Evolutionary conservation across 2,797 vertebrate genomes (phyloP).

Genomic region (Periparus ater): DNA sequence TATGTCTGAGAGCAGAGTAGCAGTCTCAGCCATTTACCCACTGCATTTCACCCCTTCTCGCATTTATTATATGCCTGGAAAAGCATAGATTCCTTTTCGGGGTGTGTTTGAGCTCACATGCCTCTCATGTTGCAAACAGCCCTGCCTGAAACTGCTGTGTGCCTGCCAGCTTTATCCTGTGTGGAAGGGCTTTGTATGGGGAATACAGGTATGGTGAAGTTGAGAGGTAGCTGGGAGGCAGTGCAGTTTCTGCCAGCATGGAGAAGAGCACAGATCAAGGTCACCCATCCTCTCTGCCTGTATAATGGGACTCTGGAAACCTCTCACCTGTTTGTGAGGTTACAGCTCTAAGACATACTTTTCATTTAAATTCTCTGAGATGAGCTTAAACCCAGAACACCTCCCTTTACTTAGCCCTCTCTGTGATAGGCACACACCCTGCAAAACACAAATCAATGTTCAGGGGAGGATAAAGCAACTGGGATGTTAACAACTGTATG

Average conservation of each 20-base stretch:
- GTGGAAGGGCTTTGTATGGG: not conserved
- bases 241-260: not conserved
- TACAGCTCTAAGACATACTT: not conserved
- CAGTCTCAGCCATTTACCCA: not conserved
- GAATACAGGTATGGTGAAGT: not conserved
- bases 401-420: not conserved
- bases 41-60: not conserved
- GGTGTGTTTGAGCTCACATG: accelerated
- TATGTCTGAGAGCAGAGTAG: not conserved
- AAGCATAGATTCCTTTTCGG: not conserved
- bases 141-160: not conserved
- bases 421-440: accelerated
- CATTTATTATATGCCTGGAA: not conserved
- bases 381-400: not conserved
- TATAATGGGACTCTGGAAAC: not conserved
- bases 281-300: not conserved
- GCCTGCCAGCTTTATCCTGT: not conserved
- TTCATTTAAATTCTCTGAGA: not conserved
- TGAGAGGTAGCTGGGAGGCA: not conserved
- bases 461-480: not conserved
- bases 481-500: not conserved
- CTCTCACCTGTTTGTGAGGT: not conserved
- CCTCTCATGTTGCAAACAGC: not conserved
- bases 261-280: not conserved
- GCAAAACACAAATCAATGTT: not conserved